These are phyloP conservation scores for Colletes gigas DNA, from an alignment of 1,140 invertebrate genomes.

Conservation along the genomic window DNA sequence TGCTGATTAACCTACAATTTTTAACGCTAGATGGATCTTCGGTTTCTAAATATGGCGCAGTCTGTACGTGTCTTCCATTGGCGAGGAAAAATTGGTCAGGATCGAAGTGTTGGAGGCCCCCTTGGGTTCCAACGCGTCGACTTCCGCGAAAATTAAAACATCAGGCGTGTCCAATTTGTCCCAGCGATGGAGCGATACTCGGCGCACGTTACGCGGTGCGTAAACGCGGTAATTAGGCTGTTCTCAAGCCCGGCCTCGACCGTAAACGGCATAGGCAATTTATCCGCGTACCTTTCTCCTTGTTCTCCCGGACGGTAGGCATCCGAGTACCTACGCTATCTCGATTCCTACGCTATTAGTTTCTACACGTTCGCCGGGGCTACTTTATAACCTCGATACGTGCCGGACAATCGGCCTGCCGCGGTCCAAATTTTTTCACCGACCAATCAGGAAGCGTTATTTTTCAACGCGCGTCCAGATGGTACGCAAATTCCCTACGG, in stretches of 20 bases:
- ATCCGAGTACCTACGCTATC: conserved; percentile 44
- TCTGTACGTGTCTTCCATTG: too few relatives aligned
- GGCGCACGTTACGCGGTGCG: conserved; percentile 30
- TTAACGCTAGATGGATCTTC: too few relatives aligned
- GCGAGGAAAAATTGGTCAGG: too few relatives aligned
- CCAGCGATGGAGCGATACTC: conserved; percentile 26
- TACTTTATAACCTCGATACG: conserved; percentile 23
- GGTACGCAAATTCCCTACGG: too few relatives aligned
- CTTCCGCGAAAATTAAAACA: conserved; percentile 34
- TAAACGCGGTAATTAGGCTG: conserved; percentile 58
- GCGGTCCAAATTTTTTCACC: background rate
- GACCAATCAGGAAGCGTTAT: conserved; percentile 1
- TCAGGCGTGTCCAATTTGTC: conserved; percentile 44
- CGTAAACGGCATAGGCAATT: conserved; percentile 52
- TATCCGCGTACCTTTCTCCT: conserved; percentile 57
- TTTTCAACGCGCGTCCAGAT: background rate
- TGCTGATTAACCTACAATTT: too few relatives aligned
- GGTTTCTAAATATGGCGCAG: too few relatives aligned
- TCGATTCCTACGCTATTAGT: conserved; percentile 40
- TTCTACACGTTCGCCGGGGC: conserved; percentile 32
- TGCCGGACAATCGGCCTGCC: background rate
- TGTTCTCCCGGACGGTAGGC: conserved; percentile 37
- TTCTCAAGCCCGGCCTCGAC: conserved; percentile 37
- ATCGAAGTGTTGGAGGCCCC: background rate
- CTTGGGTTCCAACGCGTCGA: background rate